phyloP scores from a whole-genome alignment of 2,113 vertebrate genomes.

The Coptodon bakossiorum region DNA sequence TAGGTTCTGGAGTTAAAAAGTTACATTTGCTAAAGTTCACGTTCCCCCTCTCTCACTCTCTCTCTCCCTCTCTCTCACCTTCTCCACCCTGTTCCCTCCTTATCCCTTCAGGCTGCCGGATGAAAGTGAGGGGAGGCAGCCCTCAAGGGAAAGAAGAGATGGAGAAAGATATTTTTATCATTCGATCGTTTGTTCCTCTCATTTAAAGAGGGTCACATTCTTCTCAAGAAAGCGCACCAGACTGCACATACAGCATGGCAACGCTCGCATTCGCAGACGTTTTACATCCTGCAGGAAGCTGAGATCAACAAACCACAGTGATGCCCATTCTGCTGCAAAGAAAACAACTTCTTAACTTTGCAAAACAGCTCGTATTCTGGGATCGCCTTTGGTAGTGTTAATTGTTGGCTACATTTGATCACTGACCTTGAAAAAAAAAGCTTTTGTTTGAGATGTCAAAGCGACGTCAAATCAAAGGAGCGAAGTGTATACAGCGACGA shows the following conservation, averaged over 20 bases:
- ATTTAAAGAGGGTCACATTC: slow-evolving; percentile 10
- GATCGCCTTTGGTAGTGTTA: not conserved
- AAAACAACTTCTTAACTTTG: not conserved
- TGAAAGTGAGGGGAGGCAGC: slow-evolving; percentile 35
- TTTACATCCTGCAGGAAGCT: not conserved
- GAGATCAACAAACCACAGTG: not conserved
- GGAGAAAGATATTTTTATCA: slow-evolving; percentile 47
- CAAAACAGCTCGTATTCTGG: not conserved
- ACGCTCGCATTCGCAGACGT: not conserved
- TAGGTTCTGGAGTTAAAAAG: not conserved
- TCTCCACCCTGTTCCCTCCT: not conserved
- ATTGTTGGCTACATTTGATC: not conserved
- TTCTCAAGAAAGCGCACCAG: not conserved
- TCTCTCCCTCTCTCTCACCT: not conserved
- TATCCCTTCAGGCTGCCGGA: slow-evolving; percentile 31
- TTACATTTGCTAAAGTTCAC: not conserved
- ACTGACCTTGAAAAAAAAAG: not conserved
- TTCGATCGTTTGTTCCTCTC: slow-evolving; percentile 17
- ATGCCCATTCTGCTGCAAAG: not conserved
- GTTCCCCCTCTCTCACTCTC: not conserved
- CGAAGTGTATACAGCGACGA: not conserved
- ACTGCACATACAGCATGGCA: not conserved
- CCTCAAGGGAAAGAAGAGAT: slow-evolving; percentile 43
- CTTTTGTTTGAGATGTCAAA: not conserved
- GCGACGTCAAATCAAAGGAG: not conserved